Evolutionary conservation across 2,113 vertebrate genomes (phyloP), one percentile per base, ranked within the genome.

Genomic region (Ailuropoda melanoleuca): DNA sequence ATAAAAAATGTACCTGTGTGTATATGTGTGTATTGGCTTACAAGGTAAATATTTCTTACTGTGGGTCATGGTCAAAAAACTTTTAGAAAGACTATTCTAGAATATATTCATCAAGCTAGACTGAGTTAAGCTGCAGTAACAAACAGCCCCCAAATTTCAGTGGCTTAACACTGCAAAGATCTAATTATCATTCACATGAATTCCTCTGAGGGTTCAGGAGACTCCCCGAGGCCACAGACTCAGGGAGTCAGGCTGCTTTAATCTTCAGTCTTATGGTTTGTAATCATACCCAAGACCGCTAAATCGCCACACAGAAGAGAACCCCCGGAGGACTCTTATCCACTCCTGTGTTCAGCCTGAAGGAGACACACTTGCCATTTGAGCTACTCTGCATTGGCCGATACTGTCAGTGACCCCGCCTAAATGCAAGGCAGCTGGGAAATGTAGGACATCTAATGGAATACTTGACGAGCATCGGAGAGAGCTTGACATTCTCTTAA

Each of bases 71-170:
- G 26, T 85, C 43, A 93, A 94, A 92, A 84, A 84, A 85, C 43
- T 83, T 97, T 96, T n/a, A 93, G 58, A 93, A 96, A 86, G 4
- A 58, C 12, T 75, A 60, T 77, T 90, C 11, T 92, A 93, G 34
- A 88, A 62, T 58, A 72, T 24, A 94, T 34, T 88, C 26, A 2
- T 50, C 74, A 88, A 34, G 7, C 29, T 80, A 89, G n/a, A 88
- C 39, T 53, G 78, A 91, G 29, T 90, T 90, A 50, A 26, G 37
- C 23, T 92, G 4, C 11, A 50, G 21, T 75, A 88, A 88, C 34
- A 77, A 86, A 74, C 10, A 85, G 43, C 46, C 62, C 50, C 50
- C 29, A 75, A 75, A 85, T 74, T n/a, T 78, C n/a, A 43, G 19
- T 94, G 23, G 12, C 68, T 95, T 85, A 64, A 80, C 48, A 64